Conservation (phyloP, 2,113 vertebrate genomes). For the Gyps fulvus region DNA sequence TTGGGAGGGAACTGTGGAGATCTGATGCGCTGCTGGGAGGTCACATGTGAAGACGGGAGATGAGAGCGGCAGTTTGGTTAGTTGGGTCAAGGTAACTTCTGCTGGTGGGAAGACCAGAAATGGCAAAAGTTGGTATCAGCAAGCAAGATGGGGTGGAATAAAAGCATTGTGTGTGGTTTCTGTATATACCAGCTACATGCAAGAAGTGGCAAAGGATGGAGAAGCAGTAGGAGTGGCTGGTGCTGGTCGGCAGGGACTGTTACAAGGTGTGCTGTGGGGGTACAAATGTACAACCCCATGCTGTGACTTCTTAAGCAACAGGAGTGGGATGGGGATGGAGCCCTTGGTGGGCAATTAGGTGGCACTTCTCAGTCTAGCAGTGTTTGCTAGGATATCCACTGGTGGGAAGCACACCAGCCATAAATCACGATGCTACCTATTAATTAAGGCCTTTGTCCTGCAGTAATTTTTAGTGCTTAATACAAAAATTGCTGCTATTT, state of each 20-base stretch:
- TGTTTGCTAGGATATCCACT: neutral
- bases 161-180: neutral
- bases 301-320: neutral
- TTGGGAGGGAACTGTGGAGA: neutral
- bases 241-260: neutral
- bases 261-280: neutral
- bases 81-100: neutral
- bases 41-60: fast-evolving
- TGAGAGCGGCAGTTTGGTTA: neutral
- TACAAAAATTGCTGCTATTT: neutral
- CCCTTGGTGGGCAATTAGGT: neutral
- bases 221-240: neutral
- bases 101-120: neutral
- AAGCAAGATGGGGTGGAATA: neutral
- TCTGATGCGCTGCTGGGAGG: neutral
- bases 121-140: fast-evolving
- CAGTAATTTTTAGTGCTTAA: neutral
- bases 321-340: neutral
- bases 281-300: fast-evolving
- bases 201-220: neutral
- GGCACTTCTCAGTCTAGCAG: neutral
- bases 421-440: neutral
- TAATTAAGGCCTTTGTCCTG: neutral
- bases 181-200: neutral
- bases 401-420: neutral